phyloP scores from a whole-genome alignment of 2,888 invertebrate genomes.

The Parnassius apollo region DNA sequence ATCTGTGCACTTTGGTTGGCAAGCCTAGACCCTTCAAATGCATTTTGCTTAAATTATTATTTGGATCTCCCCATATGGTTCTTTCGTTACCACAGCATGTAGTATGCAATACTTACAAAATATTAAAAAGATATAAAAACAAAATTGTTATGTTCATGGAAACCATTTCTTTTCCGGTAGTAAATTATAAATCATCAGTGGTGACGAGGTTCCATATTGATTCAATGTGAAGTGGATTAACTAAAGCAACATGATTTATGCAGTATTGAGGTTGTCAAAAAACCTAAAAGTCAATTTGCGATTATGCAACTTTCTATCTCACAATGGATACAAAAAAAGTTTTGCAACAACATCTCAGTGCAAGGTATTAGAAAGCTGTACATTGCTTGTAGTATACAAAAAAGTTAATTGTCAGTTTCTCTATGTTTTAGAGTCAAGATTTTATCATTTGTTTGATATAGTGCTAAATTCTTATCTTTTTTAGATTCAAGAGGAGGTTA shows the following conservation, averaged over 20 bases:
- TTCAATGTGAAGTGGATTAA: conserved; percentile 39
- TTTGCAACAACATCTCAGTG: conserved; percentile 66
- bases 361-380: conserved; percentile 56
- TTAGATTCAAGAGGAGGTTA: conserved; percentile 92
- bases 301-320: conserved; percentile 52
- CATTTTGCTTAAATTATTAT: not conserved
- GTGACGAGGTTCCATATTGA: conserved; percentile 65
- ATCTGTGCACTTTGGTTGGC: too few species aligned
- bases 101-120: not conserved
- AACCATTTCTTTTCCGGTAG: conserved; percentile 57
- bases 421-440: not conserved
- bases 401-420: not conserved
- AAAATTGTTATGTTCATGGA: not conserved
- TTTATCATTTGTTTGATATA: conserved; percentile 32
- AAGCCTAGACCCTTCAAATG: not conserved
- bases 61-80: conserved; percentile 65
- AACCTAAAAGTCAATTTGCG: conserved; percentile 44
- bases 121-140: not conserved
- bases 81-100: conserved; percentile 54
- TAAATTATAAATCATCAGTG: conserved; percentile 52
- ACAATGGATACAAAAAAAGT: conserved; percentile 56
- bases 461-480: conserved; percentile 33
- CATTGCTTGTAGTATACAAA: conserved; percentile 7
- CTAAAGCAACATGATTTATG: conserved; percentile 61
- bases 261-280: conserved; percentile 52